Evolutionary conservation across 1,140 invertebrate genomes (phyloP).

Genomic region (Drosophila paulistorum): DNA sequence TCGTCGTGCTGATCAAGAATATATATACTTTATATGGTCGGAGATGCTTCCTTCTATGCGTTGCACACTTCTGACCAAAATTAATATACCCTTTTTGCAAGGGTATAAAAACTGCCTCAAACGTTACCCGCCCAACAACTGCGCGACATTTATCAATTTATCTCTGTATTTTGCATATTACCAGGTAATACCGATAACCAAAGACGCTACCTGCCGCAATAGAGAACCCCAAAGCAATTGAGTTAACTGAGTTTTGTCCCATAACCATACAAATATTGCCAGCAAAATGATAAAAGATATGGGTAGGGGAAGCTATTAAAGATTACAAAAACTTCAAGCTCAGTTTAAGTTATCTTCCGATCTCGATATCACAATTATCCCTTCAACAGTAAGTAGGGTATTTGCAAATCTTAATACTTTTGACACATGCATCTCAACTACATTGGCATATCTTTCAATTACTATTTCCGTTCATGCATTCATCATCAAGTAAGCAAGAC

Average conservation of each 20-base stretch:
- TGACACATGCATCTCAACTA: slow-evolving; percentile 28
- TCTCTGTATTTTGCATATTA: slow-evolving; percentile 53
- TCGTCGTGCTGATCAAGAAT: no score
- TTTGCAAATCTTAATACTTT: slow-evolving; percentile 14
- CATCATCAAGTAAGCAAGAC: slow-evolving; percentile 31
- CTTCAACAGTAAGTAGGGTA: no score
- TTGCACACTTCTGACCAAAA: no score
- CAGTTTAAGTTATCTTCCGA: not conserved
- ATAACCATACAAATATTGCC: no score
- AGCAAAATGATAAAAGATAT: no score
- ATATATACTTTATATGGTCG: no score
- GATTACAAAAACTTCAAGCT: not conserved
- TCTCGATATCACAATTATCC: no score
- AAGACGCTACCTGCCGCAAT: slow-evolving; percentile 30
- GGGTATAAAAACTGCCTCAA: slow-evolving; percentile 25
- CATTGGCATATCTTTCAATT: slow-evolving; percentile 63
- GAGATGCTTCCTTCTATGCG: no score
- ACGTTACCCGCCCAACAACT: slow-evolving; percentile 3
- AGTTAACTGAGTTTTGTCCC: no score
- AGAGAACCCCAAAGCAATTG: not conserved
- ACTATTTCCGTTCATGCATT: slow-evolving; percentile 63
- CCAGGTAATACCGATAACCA: slow-evolving; percentile 24
- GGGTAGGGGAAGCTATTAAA: no score
- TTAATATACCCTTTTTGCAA: no score
- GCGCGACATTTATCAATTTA: slow-evolving; percentile 55